These are phyloP conservation scores for Pyrgus malvae DNA, from an alignment of 2,888 invertebrate species.

Conservation along the genomic window DNA sequence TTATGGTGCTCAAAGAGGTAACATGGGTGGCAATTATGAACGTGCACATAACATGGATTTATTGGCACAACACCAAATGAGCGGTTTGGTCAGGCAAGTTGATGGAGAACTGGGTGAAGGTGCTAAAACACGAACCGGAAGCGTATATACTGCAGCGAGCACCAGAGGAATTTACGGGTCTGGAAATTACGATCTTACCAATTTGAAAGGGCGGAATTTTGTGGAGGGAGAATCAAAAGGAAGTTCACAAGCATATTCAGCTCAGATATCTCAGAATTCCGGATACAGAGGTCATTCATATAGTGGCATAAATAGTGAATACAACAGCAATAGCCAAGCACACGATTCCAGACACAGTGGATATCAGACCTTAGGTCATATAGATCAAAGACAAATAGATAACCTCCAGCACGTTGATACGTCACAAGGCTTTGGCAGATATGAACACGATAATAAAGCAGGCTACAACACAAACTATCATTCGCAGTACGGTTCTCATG, in stretches of 20 bases:
- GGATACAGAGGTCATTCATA: constrained; percentile 36
- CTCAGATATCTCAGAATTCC: constrained; percentile 31
- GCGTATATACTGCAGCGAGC: constrained; percentile 68
- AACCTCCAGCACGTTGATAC: constrained; percentile 46
- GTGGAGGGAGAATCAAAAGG: constrained; percentile 50
- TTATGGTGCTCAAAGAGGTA: constrained; percentile 76
- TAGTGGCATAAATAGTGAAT: constrained; percentile 33
- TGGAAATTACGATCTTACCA: constrained; percentile 60
- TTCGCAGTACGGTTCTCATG: constrained; percentile 48
- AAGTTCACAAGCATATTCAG: constrained; percentile 33
- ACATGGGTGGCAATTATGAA: constrained; percentile 78
- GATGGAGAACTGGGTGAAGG: constrained; percentile 71
- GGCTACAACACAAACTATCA: constrained; percentile 44
- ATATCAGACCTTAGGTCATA: constrained; percentile 40
- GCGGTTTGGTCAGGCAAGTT: constrained; percentile 64
- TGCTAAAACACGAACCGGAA: constrained; percentile 57
- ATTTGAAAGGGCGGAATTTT: constrained; percentile 67
- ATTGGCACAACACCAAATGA: constrained; percentile 73
- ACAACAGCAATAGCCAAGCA: constrained; percentile 41
- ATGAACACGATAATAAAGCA: constrained; percentile 43
- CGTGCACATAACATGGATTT: constrained; percentile 75
- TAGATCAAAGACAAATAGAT: constrained; percentile 40
- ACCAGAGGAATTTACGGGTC: constrained; percentile 69
- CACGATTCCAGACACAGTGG: constrained; percentile 42
- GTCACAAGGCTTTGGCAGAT: constrained; percentile 41